phyloP scores from a whole-genome alignment of 2,113 vertebrate species.

The Sceloporus undulatus region DNA sequence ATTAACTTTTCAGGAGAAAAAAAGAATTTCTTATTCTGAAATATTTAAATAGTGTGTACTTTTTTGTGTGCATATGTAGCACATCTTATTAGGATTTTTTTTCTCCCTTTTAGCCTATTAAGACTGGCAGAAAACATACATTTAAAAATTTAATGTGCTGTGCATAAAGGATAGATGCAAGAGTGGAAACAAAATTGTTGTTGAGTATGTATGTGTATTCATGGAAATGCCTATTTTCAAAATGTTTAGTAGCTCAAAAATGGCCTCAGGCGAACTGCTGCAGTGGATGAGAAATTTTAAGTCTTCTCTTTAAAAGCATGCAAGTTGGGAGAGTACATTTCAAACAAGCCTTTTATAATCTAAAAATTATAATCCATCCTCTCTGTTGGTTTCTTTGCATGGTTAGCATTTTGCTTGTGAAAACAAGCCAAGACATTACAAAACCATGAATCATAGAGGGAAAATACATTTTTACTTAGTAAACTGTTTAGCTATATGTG shows the following conservation, averaged over 20 bases:
- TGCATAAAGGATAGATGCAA: constrained; percentile 60
- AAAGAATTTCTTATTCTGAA: constrained; percentile 66
- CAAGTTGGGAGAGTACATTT: constrained; percentile 58
- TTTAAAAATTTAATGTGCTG: constrained; percentile 71
- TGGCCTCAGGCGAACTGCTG: constrained; percentile 60
- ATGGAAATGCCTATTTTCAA: constrained; percentile 64
- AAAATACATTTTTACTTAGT: constrained; percentile 72
- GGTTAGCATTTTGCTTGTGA: constrained; percentile 74
- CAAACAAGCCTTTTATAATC: constrained; percentile 69
- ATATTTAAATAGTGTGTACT: constrained; percentile 44
- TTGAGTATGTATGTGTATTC: constrained; percentile 51
- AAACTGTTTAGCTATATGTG: constrained; percentile 69
- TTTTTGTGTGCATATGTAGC: constrained; percentile 12
- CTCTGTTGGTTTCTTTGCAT: constrained; percentile 67
- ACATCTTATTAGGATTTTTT: constrained; percentile 44
- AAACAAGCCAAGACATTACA: constrained; percentile 72
- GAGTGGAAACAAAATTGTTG: constrained; percentile 64
- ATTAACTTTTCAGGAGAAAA: constrained; percentile 77
- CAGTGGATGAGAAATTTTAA: constrained; percentile 63
- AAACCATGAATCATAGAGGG: constrained; percentile 73
- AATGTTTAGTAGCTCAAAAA: constrained; percentile 64
- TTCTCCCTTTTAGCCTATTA: constrained; percentile 23
- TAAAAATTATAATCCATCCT: constrained; percentile 70
- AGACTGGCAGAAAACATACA: constrained; percentile 61
- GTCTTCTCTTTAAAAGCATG: constrained; percentile 59